Percentiles rank a stretch among this genome's conserved stretches.
Evolutionary conservation across 2,113 vertebrate genomes (phyloP).

Genomic region (Dipodomys spectabilis): DNA sequence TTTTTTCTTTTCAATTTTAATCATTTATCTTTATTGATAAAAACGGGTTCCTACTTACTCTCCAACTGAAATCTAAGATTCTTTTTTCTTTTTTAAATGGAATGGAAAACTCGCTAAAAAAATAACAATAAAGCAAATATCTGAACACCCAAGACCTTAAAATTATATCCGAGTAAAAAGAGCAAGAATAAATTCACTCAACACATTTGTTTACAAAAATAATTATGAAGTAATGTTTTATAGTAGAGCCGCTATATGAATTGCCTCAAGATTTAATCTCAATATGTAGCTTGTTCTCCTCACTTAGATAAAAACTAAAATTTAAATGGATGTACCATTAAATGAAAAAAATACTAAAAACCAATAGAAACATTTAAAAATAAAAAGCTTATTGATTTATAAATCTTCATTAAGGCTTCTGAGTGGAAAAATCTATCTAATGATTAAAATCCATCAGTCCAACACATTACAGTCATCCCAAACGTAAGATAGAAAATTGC

Average conservation of each 20-base stretch:
- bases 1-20: conserved; percentile 16
- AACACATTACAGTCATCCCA: not conserved
- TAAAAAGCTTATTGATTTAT: conserved; percentile 54
- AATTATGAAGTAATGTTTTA: conserved; percentile 84
- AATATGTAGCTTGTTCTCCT: conserved; percentile 44
- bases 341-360: conserved; percentile 46
- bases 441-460: conserved; percentile 33
- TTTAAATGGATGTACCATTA: conserved; percentile 12
- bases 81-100: conserved; percentile 66
- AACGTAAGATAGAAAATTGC: conserved; percentile 59
- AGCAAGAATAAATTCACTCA: conserved; percentile 80
- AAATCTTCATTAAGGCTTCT: conserved; percentile 72
- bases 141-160: conserved; percentile 76
- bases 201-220: conserved; percentile 83
- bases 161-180: conserved; percentile 70
- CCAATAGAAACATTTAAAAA: conserved; percentile 65
- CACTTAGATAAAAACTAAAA: conserved; percentile 46
- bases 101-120: conserved; percentile 81
- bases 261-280: conserved; percentile 71
- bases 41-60: conserved; percentile 83
- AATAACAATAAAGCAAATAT: conserved; percentile 52
- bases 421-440: conserved; percentile 58
- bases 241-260: conserved; percentile 83
- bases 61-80: conserved; percentile 72
- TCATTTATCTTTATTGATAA: conserved; percentile 86